A percentile compares a stretch with the other conserved stretches of the same genome.
Conservation (phyloP, 2,888 invertebrate species). For the Metallyticus violacea region DNA sequence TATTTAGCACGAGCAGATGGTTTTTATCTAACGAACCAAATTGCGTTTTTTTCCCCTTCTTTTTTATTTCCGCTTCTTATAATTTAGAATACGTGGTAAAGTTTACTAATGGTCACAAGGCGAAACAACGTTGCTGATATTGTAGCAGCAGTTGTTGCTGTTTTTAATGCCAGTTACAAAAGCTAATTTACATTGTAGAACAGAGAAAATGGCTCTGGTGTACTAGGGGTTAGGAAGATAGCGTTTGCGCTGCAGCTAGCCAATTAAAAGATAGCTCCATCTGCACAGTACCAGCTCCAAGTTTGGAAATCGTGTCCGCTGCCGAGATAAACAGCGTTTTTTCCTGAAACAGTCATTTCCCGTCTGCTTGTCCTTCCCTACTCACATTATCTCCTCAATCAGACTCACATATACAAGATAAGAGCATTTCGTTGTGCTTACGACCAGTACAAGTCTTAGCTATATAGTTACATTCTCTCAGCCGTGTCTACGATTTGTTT, state of each 20-base stretch:
- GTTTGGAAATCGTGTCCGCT: slow-evolving; percentile 25
- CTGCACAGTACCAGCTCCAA: slow-evolving; percentile 19
- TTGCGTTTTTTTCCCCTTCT: neutral
- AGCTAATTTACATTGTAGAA: neutral
- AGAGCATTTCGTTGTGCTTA: neutral
- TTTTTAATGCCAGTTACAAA: neutral
- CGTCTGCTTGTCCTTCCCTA: neutral
- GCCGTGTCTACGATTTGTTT: neutral
- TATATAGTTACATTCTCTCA: neutral
- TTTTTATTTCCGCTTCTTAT: neutral
- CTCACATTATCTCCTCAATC: neutral
- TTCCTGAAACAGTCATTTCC: no score
- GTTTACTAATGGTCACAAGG: neutral
- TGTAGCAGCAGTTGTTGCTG: neutral
- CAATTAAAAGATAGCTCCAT: slow-evolving; percentile 30
- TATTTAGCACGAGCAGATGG: neutral
- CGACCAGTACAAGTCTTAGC: neutral
- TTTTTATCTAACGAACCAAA: neutral
- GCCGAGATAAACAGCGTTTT: neutral
- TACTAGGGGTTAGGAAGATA: neutral
- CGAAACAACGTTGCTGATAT: neutral
- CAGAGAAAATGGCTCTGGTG: neutral
- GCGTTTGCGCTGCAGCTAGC: slow-evolving; percentile 4
- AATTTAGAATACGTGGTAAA: neutral
- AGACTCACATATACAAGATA: neutral